Evolutionary conservation across 2,888 invertebrate genomes (phyloP).

Genomic region (Coecobrya sp.): DNA sequence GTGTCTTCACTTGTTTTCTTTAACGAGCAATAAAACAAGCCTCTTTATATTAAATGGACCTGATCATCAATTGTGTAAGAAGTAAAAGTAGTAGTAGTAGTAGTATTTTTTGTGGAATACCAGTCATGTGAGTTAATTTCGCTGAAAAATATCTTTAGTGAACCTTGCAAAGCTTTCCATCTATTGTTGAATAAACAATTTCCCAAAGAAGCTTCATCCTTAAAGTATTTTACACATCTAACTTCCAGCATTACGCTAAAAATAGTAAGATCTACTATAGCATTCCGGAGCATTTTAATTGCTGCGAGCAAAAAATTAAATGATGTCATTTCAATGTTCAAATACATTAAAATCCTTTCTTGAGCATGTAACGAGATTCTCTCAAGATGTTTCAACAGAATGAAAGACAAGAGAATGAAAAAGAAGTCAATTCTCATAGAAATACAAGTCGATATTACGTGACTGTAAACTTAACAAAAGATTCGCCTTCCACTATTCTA

Average conservation of each 20-base stretch:
- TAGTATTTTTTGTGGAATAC: neutral
- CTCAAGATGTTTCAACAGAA: slow-evolving; percentile 61
- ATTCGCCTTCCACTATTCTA: neutral
- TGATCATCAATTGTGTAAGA: slow-evolving; percentile 17
- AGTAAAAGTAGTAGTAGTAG: too few species aligned
- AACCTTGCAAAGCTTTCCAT: neutral
- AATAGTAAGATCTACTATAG: slow-evolving; percentile 41
- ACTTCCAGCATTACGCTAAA: slow-evolving; percentile 24
- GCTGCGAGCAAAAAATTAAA: slow-evolving; percentile 60
- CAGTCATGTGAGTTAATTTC: slow-evolving; percentile 6
- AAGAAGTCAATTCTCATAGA: slow-evolving; percentile 42
- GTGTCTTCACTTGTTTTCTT: slow-evolving; percentile 45
- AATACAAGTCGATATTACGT: neutral
- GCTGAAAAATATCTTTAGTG: neutral
- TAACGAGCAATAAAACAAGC: slow-evolving; percentile 67
- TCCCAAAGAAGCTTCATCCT: neutral
- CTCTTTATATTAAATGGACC: slow-evolving; percentile 36
- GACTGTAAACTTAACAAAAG: neutral
- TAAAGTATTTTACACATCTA: neutral
- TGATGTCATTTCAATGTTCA: slow-evolving; percentile 56
- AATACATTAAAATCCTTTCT: slow-evolving; percentile 54
- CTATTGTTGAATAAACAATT: slow-evolving; percentile 48
- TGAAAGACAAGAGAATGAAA: slow-evolving; percentile 67
- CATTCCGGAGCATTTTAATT: slow-evolving; percentile 52
- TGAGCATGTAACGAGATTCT: slow-evolving; percentile 45